Conservation (phyloP, 2,797 vertebrate species). For the Masticophis lateralis region DNA sequence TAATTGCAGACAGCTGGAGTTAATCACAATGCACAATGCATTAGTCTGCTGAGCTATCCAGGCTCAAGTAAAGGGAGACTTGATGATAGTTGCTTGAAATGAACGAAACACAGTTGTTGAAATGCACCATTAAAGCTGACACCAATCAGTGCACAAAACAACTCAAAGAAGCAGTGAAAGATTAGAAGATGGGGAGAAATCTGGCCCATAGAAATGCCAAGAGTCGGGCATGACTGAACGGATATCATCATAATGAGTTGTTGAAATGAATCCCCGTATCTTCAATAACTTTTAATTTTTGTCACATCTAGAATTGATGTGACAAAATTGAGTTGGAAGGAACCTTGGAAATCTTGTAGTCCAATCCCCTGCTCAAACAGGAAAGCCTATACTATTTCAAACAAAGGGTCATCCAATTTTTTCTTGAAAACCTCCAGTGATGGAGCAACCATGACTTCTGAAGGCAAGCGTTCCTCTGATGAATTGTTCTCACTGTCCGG, state of each 20-base stretch:
- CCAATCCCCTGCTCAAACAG: background rate
- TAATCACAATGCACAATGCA: too few species aligned
- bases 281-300: background rate
- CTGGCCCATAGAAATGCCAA: background rate
- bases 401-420: background rate
- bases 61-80: background rate
- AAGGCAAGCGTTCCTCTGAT: background rate
- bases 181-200: background rate
- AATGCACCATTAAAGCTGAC: background rate
- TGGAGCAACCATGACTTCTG: background rate
- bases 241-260: background rate
- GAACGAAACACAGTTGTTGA: background rate
- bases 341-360: background rate
- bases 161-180: too few species aligned
- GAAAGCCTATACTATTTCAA: background rate
- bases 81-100: background rate
- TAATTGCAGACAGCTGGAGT: too few species aligned
- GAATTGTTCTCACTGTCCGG: background rate
- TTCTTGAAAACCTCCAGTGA: background rate
- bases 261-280: background rate
- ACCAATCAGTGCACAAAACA: background rate
- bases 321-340: background rate
- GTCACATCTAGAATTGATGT: background rate
- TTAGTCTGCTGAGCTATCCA: too few species aligned
- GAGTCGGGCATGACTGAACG: background rate